Percentiles rank a stretch among this genome's conserved stretches.
phyloP scores from a whole-genome alignment of 2,113 vertebrate species.

The Lagopus leucura region DNA sequence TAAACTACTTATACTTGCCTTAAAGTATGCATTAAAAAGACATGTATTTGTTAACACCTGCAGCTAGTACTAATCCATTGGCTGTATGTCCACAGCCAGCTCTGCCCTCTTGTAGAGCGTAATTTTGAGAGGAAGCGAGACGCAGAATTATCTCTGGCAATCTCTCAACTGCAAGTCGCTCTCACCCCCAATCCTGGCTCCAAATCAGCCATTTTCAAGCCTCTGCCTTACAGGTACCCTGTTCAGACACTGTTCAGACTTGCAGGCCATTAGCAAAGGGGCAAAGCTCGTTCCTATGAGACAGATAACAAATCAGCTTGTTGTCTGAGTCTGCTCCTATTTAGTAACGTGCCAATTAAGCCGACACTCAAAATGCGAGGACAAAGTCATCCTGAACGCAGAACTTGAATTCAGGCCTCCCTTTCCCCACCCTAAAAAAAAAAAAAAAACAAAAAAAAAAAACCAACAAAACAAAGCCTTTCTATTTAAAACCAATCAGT shows the following conservation, averaged over 20 bases:
- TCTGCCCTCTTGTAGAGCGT: background rate
- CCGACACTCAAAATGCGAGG: conserved; percentile 18
- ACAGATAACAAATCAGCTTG: background rate
- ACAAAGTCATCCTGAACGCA: conserved; percentile 11
- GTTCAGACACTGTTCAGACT: conserved; percentile 80
- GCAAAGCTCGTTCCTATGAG: conserved; percentile 40
- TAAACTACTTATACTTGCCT: background rate
- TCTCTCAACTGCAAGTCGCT: conserved; percentile 37
- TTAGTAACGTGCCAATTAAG: conserved; percentile 65
- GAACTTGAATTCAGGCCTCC: conserved; percentile 11
- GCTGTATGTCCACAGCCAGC: conserved; percentile 4
- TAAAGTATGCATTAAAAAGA: background rate
- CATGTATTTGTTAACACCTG: conserved; percentile 30
- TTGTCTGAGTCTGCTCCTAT: conserved; percentile 51
- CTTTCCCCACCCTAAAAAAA: background rate
- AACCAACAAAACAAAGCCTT: conserved; percentile 38
- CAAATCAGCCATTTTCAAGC: conserved; percentile 43
- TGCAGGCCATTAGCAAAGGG: conserved; percentile 51
- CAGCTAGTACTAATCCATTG: conserved; percentile 9
- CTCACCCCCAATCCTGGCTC: background rate
- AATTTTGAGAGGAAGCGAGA: conserved; percentile 38
- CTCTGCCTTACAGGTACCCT: conserved; percentile 42
- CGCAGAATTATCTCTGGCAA: conserved; percentile 70
- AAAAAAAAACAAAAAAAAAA: background rate
- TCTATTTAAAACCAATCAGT: conserved; percentile 62